Evolutionary conservation across 2,888 invertebrate genomes (phyloP), one percentile per base, ranked within the genome.

Genomic region (Eristalis tenax): DNA sequence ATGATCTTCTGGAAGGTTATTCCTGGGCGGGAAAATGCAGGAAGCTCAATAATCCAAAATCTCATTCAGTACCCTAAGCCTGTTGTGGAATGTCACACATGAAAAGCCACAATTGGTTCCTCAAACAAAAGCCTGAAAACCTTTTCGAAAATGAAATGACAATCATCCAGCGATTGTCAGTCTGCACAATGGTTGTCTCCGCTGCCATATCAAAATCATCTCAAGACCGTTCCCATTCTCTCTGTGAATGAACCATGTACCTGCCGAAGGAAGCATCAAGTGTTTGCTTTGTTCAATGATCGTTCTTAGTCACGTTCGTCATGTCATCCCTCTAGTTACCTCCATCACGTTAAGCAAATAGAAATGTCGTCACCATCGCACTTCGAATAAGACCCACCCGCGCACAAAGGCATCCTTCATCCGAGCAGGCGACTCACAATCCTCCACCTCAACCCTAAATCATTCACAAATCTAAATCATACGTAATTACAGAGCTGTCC

Each of bases 401-500:
- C 43, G 43, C n/a, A 50, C 43, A 50, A 50, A 4, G 43, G 43
- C 43, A 28, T 50, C 32, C 50, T 69, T 35, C 22, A 57, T 6
- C 28, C 63, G 32, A 22, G 18, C 23, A 35, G 57, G 5, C 1
- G 26, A 43, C 15, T 28, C 38, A 61, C 66, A 18, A 32, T 40
- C 38, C 28, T 40, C 38, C 28, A 76, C 43, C 73, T 82, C 61
- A 71, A 76, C 28, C 71, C 68, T 73, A 65, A 80, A 66, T 70
- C 70, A 66, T 70, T 23, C 76, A 59, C 76, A 70, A 56, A 84
- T 76, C 81, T 85, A 81, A 82, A 85, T 85, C 81, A 82, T 73
- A 78, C 82, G 65, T 82, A 70, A 86, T 86, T 82, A 74, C 69
- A 35, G 64, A 70, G 77, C 64, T 78, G 69, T 70, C 82, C 82